phyloP scores from a whole-genome alignment of 2,113 vertebrate species.

The Brachionichthys hirsutus region DNA sequence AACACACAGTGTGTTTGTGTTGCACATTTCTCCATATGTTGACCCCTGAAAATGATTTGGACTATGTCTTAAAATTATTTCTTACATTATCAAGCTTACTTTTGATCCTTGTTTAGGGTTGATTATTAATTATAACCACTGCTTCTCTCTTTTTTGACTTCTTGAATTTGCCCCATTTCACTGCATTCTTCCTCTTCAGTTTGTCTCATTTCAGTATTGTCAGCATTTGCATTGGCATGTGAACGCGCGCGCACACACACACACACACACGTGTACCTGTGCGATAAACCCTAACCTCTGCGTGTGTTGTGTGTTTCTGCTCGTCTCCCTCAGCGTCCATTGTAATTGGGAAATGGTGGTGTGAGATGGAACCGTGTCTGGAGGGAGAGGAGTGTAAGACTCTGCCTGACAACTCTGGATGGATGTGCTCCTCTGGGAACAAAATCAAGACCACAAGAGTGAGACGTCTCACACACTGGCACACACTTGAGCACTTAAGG shows the following conservation, averaged over 20 bases:
- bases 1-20: constrained; percentile 22
- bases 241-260: no score
- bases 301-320: constrained; percentile 17
- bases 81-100: neutral
- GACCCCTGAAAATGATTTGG: constrained; percentile 2
- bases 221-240: no score
- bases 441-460: constrained; percentile 99
- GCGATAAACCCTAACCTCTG: constrained; percentile 26
- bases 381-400: constrained; percentile 98
- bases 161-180: neutral
- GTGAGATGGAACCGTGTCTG: constrained; percentile 97
- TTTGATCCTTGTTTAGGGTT: constrained; percentile 2
- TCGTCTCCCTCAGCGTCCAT: constrained; percentile 84
- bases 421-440: constrained; percentile 98
- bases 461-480: constrained; percentile 66
- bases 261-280: neutral
- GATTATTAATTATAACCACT: neutral
- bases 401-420: constrained; percentile 95
- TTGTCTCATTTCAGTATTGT: no score
- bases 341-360: constrained; percentile 98
- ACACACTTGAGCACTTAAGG: constrained; percentile 9
- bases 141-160: neutral
- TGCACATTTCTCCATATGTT: constrained; percentile 19
- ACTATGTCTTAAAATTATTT: constrained; percentile 4
- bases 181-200: neutral